These are phyloP conservation scores for Drosophila mauritiana DNA, from an alignment of 1,140 invertebrate species.

Conservation along the genomic window DNA sequence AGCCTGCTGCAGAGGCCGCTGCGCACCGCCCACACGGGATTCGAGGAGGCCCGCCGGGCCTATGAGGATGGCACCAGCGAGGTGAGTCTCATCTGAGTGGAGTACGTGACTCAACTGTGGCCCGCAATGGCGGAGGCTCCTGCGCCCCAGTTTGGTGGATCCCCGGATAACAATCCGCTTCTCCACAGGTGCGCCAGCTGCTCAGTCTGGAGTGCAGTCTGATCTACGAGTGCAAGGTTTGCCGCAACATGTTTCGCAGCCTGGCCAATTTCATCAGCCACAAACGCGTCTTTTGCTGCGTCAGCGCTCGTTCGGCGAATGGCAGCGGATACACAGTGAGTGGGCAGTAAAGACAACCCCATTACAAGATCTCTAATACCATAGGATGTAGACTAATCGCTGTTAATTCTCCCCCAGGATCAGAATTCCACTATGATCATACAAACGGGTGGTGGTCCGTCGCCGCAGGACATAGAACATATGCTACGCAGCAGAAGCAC, in stretches of 20 bases:
- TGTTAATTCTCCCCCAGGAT: slow-evolving; percentile 33
- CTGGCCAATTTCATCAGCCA: slow-evolving; percentile 93
- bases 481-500: slow-evolving; percentile 69
- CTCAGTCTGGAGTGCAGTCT: slow-evolving; percentile 92
- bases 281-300: slow-evolving; percentile 91
- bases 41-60: slow-evolving; percentile 87
- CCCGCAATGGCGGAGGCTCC: slow-evolving; percentile 58
- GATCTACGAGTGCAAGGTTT: slow-evolving; percentile 93
- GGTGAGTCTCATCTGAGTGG: slow-evolving; percentile 69
- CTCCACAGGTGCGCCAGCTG: slow-evolving; percentile 88
- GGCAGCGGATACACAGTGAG: slow-evolving; percentile 86
- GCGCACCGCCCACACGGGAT: slow-evolving; percentile 87
- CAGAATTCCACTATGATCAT: slow-evolving; percentile 74
- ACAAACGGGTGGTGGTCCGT: slow-evolving; percentile 41
- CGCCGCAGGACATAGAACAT: slow-evolving; percentile 57
- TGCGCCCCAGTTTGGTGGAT: slow-evolving; percentile 1
- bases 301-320: slow-evolving; percentile 64
- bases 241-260: slow-evolving; percentile 92
- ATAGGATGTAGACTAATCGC: background rate
- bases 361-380: background rate
- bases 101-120: slow-evolving; percentile 67
- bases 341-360: slow-evolving; percentile 62
- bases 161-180: slow-evolving; percentile 5
- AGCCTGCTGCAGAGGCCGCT: slow-evolving; percentile 88
- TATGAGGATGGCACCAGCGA: slow-evolving; percentile 88